Conservation (phyloP, 1,140 invertebrate species). For the Pristionchus pacificus region DNA sequence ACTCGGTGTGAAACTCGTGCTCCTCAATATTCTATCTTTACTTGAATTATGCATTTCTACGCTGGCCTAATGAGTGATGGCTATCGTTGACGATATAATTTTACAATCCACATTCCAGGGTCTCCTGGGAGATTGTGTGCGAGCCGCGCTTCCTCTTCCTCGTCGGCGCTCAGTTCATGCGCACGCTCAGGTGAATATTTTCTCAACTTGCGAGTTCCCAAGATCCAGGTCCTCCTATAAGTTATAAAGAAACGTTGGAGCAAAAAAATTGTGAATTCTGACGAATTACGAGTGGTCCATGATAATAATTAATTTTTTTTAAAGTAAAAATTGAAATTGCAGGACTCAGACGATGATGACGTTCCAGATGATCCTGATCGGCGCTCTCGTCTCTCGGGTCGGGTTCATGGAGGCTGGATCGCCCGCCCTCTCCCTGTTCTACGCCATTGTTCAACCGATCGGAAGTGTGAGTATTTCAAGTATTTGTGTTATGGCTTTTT, state of each 20-base stretch:
- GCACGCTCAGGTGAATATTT: slow-evolving; percentile 22
- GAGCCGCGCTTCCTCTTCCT: slow-evolving; percentile 35
- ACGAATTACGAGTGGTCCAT: no score
- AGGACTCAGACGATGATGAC: no score
- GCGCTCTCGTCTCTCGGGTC: slow-evolving; percentile 16
- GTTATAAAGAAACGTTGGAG: no score
- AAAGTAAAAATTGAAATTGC: no score
- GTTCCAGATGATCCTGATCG: slow-evolving; percentile 33
- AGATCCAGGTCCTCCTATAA: no score
- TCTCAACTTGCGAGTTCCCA: no score
- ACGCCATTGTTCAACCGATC: slow-evolving; percentile 22
- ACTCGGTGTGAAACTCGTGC: not conserved
- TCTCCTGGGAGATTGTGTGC: slow-evolving; percentile 31
- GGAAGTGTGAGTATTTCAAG: slow-evolving; percentile 22
- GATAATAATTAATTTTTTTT: no score
- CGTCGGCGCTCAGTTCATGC: slow-evolving; percentile 29
- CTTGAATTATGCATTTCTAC: not conserved
- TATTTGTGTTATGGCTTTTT: not conserved
- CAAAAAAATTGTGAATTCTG: no score
- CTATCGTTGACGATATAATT: slow-evolving; percentile 14
- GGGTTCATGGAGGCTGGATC: slow-evolving; percentile 28
- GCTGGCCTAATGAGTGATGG: not conserved
- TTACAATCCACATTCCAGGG: not conserved
- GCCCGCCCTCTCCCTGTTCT: slow-evolving; percentile 18
- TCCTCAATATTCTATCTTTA: not conserved